These are phyloP conservation scores for Onychomys torridus DNA, from an alignment of 2,797 vertebrate genomes.

Conservation along the genomic window DNA sequence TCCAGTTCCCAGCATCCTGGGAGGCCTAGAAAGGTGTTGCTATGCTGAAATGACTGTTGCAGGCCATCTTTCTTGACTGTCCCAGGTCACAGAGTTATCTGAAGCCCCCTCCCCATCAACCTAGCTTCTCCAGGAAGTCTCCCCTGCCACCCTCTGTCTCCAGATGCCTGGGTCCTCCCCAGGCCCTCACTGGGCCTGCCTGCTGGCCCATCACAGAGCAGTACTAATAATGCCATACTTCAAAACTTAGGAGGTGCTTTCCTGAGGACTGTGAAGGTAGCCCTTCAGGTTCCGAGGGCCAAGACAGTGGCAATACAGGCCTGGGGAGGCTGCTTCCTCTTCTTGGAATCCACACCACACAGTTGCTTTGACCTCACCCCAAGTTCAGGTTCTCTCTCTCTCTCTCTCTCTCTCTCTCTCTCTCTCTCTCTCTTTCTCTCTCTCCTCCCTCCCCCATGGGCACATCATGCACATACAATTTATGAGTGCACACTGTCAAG, in stretches of 20 bases:
- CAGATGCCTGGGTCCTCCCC: neutral
- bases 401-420: too few species aligned
- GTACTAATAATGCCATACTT: neutral
- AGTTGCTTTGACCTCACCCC: conserved; percentile 6
- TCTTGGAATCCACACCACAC: neutral
- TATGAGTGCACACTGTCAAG: neutral
- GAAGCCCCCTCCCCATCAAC: neutral
- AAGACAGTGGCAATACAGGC: neutral
- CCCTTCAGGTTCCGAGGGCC: neutral
- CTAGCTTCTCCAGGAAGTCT: conserved; percentile 14
- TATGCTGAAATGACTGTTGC: neutral
- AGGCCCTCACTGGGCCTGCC: neutral
- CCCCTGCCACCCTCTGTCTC: neutral
- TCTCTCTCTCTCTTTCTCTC: too few species aligned
- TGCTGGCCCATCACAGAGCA: neutral
- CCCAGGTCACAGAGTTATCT: neutral
- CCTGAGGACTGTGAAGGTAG: neutral
- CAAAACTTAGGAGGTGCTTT: neutral
- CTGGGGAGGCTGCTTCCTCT: neutral
- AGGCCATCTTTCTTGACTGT: neutral
- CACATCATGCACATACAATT: neutral
- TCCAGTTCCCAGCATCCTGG: conserved; percentile 73
- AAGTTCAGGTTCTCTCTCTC: neutral
- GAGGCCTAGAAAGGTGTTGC: conserved; percentile 69
- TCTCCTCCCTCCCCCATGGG: neutral